Conservation (phyloP, 2,888 invertebrate genomes). For the Campoplex capitator region DNA sequence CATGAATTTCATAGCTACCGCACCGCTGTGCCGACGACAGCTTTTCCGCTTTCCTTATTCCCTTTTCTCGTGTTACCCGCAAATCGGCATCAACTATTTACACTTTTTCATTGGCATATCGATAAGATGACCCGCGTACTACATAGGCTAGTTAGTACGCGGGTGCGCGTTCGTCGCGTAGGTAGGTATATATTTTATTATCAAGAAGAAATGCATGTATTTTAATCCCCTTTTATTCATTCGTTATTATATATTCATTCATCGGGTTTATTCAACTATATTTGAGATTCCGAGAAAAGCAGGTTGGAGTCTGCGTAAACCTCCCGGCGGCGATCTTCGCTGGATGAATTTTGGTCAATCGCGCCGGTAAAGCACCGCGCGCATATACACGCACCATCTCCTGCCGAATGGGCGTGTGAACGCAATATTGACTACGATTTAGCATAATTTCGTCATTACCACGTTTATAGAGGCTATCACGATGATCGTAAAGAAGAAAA, state of each 20-base stretch:
- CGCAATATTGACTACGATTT: conserved; percentile 52
- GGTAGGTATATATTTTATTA: too few species aligned
- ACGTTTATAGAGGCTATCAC: background rate
- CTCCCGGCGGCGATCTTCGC: background rate
- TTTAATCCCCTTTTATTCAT: too few species aligned
- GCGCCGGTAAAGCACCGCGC: too few species aligned
- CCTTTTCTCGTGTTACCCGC: background rate
- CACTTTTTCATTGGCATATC: background rate
- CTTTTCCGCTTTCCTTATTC: background rate
- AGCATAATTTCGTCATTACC: conserved; percentile 55
- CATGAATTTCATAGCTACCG: background rate
- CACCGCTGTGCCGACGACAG: background rate
- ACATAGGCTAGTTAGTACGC: too few species aligned
- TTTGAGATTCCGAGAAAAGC: too few species aligned
- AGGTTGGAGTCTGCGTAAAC: background rate
- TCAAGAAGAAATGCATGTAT: too few species aligned
- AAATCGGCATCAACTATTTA: background rate
- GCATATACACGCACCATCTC: background rate
- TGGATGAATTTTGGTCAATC: background rate
- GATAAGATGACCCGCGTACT: background rate
- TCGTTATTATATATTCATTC: too few species aligned
- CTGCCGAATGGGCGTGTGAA: background rate
- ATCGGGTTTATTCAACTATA: too few species aligned
- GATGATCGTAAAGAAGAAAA: background rate
- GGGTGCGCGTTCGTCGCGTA: too few species aligned